These are phyloP conservation scores for Bactericera cockerelli DNA, from an alignment of 1,140 invertebrate species.

Conservation along the genomic window DNA sequence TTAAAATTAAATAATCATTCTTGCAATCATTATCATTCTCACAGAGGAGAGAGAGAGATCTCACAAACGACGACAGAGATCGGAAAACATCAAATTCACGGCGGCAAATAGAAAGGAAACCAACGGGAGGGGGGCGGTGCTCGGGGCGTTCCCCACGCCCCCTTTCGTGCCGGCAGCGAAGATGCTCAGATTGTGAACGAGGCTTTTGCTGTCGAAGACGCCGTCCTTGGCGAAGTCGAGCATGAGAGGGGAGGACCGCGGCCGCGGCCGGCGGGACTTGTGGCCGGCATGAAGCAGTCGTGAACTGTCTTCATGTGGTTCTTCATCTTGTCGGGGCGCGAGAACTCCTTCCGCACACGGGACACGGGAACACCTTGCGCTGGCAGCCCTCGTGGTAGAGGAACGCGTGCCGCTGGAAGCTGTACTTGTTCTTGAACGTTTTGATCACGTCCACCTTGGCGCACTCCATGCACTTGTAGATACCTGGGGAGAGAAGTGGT, in stretches of 20 bases:
- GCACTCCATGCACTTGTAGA: constrained; percentile 81
- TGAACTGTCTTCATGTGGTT: constrained; percentile 83
- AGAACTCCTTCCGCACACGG: constrained; percentile 79
- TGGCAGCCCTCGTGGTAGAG: constrained; percentile 82
- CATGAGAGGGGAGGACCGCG: background rate
- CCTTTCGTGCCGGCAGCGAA: background rate
- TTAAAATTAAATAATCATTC: no score
- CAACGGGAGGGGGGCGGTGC: background rate
- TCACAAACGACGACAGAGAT: no score
- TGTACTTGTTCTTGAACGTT: constrained; percentile 88
- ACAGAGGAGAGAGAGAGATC: no score
- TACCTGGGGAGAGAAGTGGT: no score
- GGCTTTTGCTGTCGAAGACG: no score
- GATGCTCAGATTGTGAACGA: background rate
- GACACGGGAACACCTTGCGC: constrained; percentile 79
- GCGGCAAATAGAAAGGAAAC: background rate
- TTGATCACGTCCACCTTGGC: constrained; percentile 77
- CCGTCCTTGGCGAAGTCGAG: background rate
- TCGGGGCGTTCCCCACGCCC: background rate
- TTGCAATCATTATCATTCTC: no score
- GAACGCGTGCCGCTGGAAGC: constrained; percentile 82
- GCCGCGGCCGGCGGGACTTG: background rate
- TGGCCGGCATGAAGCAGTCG: constrained; percentile 63
- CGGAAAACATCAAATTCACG: no score
- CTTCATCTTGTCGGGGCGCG: constrained; percentile 83